Evolutionary conservation across 2,888 invertebrate genomes (phyloP).

Genomic region (Andricus quercusramuli): DNA sequence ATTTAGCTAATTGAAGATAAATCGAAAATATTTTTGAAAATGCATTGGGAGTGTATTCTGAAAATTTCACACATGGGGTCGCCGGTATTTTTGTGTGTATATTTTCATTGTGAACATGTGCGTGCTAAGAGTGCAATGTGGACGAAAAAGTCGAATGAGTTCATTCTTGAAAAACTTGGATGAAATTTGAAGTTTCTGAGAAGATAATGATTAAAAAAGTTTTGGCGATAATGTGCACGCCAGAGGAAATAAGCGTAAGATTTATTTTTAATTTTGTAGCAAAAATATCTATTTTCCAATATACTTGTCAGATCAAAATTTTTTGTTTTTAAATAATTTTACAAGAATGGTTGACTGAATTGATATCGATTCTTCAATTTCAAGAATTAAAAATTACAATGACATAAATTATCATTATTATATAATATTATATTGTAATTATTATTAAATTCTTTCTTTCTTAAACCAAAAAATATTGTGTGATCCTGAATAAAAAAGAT

Average conservation of each 20-base stretch:
- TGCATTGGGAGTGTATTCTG: background rate
- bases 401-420: too few species aligned
- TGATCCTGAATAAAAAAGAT: too few species aligned
- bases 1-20: background rate
- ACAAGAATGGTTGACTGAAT: background rate
- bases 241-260: constrained; percentile 79
- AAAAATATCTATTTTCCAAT: too few species aligned
- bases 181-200: constrained; percentile 12
- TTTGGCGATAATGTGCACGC: constrained; percentile 77
- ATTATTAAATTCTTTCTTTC: too few species aligned
- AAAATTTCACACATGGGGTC: constrained; percentile 12
- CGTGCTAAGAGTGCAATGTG: background rate
- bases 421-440: too few species aligned
- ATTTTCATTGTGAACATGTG: constrained; percentile 36
- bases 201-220: constrained; percentile 21
- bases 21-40: background rate
- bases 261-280: background rate
- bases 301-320: background rate
- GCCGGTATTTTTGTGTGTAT: constrained; percentile 27
- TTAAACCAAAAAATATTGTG: too few species aligned
- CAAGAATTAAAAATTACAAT: background rate
- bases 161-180: background rate
- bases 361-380: background rate
- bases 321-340: background rate
- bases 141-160: background rate